Evolutionary conservation across 1,140 invertebrate species (phyloP), one percentile per base, ranked within the genome.

Genomic region (Antheraea pernyi): DNA sequence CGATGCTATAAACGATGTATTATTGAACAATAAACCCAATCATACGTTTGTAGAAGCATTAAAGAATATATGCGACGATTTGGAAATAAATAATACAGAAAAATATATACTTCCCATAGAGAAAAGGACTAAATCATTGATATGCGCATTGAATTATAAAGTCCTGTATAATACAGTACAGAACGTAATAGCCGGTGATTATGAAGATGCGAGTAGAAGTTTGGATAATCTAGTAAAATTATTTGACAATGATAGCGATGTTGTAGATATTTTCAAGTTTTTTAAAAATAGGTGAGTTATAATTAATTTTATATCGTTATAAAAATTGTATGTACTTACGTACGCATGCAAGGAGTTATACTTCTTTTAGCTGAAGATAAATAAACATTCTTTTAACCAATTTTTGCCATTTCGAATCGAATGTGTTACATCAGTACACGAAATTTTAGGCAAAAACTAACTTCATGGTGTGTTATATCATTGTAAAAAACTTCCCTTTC

Each of bases 1-100:
- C 42, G 89, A 91, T 80, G 37, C 85, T 4, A 70, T 92, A 67
- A 90, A 87, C 7, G 80, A 92, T 75, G 60, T 89, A 16, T 58
- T 92, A 65, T 82, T 80, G 78, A 79, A 46, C 39, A 83, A 82
- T 59, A 65, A 80, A 68, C 73, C 82, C 18, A 75, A 80, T 39
- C 85, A 81, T 67, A 81, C 79, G 59, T 69, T 91, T 10, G 68
- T 72, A 0, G 73, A 88, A 19, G 76, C 77, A 46, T 65, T 91
- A 5, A 61, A 76, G 36, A 62, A 72, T 18, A 78, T 78, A 61
- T 91, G 89, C 76, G 65, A 82, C 19, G 73, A 75, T 73, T 70
- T 87, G 16, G 81, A 83, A 63, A 79, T 68, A 59, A 90, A 88
- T 78, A 73, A 80, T 60, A 79, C 73, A 46, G 78, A 66, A 7